Evolutionary conservation across 1,140 invertebrate species (phyloP).

Genomic region (Euschistus heros): DNA sequence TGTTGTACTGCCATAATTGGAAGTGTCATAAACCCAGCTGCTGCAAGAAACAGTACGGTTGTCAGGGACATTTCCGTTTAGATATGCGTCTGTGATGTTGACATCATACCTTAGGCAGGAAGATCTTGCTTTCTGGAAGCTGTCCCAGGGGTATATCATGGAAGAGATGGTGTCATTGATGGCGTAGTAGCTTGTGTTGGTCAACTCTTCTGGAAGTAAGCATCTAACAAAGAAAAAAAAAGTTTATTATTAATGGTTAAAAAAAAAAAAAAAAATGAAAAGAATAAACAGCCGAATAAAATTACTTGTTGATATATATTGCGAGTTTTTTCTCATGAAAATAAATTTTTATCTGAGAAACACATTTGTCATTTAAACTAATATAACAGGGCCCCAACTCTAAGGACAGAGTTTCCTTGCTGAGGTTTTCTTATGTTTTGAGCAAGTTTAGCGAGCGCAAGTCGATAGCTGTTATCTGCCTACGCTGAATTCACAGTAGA

Average conservation of each 20-base stretch:
- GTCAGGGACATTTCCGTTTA: conserved; percentile 22
- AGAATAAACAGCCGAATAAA: not conserved
- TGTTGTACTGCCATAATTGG: conserved; percentile 47
- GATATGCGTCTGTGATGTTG: conserved; percentile 34
- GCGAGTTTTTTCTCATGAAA: no score
- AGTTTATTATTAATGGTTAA: conserved; percentile 1
- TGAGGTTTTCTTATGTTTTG: no score
- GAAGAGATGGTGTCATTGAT: conserved; percentile 28
- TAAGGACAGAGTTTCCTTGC: no score
- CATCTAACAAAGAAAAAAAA: conserved; percentile 40
- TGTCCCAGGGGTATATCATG: conserved; percentile 43
- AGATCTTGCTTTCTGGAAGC: conserved; percentile 37
- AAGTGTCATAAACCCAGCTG: conserved; percentile 47
- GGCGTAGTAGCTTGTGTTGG: conserved; percentile 40
- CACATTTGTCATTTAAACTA: no score
- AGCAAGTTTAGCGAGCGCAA: no score
- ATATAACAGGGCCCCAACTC: no score
- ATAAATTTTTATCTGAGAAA: no score
- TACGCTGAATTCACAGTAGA: no score
- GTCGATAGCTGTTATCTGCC: no score
- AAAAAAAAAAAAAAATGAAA: not conserved
- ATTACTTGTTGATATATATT: no score
- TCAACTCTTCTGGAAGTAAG: conserved; percentile 44
- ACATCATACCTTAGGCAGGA: conserved; percentile 40
- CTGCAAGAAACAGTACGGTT: conserved; percentile 35